Conservation (phyloP, 1,140 invertebrate species). For the Drosophila subobscura region DNA sequence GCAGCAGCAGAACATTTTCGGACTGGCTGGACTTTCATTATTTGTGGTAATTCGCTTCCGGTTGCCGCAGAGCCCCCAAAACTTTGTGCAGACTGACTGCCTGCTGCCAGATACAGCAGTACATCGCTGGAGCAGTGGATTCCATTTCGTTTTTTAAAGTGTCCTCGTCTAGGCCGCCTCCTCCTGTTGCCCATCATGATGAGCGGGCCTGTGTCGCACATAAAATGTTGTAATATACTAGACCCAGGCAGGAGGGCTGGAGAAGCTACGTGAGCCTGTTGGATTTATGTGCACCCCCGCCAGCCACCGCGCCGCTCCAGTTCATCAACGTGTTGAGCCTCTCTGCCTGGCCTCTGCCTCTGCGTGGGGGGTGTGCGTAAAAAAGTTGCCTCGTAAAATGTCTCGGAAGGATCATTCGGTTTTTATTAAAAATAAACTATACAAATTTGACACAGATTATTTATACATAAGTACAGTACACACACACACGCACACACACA, state of each 20-base stretch:
- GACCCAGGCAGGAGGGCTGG: slow-evolving; percentile 21
- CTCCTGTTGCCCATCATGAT: slow-evolving; percentile 21
- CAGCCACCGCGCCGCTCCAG: slow-evolving; percentile 34
- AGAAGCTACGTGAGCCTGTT: slow-evolving; percentile 30
- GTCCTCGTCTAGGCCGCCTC: slow-evolving; percentile 5
- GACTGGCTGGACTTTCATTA: slow-evolving; percentile 50
- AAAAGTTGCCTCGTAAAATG: slow-evolving; percentile 69
- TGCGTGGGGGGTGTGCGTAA: slow-evolving; percentile 24
- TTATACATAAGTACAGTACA: slow-evolving; percentile 50
- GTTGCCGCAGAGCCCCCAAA: slow-evolving; percentile 27
- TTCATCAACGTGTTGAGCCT: slow-evolving; percentile 74
- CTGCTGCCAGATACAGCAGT: slow-evolving; percentile 14
- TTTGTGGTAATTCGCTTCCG: slow-evolving; percentile 64
- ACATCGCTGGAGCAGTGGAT: background rate
- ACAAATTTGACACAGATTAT: slow-evolving; percentile 79
- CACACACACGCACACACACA: slow-evolving; percentile 17
- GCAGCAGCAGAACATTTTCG: slow-evolving; percentile 37
- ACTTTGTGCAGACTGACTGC: no score
- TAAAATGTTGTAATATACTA: slow-evolving; percentile 71
- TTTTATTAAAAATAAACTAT: slow-evolving; percentile 82
- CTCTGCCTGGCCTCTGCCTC: background rate
- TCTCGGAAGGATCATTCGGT: slow-evolving; percentile 62
- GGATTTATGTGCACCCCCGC: slow-evolving; percentile 59
- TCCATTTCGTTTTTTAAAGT: slow-evolving; percentile 1
- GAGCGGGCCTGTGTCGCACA: slow-evolving; percentile 32